Percentiles rank a stretch among this genome's conserved stretches.
Conservation (phyloP, 2,797 vertebrate species). For the Spinus pinus region DNA sequence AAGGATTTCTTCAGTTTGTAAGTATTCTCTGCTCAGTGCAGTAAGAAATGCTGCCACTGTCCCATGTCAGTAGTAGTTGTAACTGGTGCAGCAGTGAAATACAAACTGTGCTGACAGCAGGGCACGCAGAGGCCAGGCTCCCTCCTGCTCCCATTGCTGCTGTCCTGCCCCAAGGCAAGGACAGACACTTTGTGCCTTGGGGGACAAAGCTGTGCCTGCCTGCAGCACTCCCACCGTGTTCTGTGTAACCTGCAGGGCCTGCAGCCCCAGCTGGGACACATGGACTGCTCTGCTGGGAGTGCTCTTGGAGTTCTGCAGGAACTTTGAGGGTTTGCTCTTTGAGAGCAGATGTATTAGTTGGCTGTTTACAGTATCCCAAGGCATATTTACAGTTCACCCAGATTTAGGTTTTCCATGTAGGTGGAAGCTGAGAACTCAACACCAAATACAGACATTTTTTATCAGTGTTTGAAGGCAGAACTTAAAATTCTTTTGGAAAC, state of each 20-base stretch:
- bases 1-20: too few species aligned
- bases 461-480: background rate
- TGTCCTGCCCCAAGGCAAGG: background rate
- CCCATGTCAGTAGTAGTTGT: background rate
- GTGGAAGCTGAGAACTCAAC: background rate
- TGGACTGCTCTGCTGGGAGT: background rate
- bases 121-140: background rate
- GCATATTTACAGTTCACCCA: background rate
- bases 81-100: background rate
- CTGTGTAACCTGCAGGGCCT: fast-evolving
- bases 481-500: background rate
- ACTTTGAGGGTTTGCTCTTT: fast-evolving
- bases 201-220: background rate
- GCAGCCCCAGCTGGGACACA: background rate
- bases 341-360: background rate
- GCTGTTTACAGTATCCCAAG: background rate
- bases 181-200: background rate
- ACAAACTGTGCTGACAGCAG: background rate
- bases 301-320: background rate
- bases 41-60: background rate
- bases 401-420: background rate
- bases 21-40: background rate
- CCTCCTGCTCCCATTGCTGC: background rate
- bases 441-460: background rate
- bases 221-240: fast-evolving